Conservation (phyloP, 2,797 vertebrate genomes). For the Mormyrus proboscirostris region DNA sequence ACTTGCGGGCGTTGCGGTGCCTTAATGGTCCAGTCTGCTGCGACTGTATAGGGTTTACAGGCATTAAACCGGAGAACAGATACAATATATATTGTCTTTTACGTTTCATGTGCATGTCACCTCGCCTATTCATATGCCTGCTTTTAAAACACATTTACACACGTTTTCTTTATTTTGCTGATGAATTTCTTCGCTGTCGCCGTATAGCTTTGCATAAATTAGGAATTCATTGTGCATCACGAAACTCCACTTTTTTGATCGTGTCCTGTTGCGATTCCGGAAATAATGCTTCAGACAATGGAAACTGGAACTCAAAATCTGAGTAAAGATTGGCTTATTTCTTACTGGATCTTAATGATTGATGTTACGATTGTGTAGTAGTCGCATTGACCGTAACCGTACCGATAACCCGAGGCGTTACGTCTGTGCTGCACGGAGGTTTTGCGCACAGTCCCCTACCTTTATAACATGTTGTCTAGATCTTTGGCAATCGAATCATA, state of each 20-base stretch:
- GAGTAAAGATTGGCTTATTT: conserved; percentile 22
- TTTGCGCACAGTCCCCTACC: background rate
- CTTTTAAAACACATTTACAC: background rate
- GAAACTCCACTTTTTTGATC: conserved; percentile 21
- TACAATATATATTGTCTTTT: background rate
- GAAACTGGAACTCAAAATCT: conserved; percentile 21
- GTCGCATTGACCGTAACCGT: background rate
- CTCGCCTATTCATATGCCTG: background rate
- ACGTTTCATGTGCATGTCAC: background rate
- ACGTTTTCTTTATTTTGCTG: background rate
- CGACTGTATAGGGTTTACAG: background rate
- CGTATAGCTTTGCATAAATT: conserved; percentile 20
- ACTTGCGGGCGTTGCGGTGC: background rate
- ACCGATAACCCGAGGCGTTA: background rate
- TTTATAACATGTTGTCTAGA: background rate
- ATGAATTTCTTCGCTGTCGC: conserved; percentile 16
- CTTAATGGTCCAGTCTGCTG: background rate
- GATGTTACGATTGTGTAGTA: background rate
- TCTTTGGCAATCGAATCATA: background rate
- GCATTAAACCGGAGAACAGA: background rate
- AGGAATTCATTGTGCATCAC: conserved; percentile 27
- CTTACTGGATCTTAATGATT: conserved; percentile 1
- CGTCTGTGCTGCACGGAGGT: background rate
- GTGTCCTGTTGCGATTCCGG: conserved; percentile 25
- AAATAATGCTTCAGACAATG: conserved; percentile 28